These are phyloP conservation scores for Mus musculus DNA, from an alignment of 2,113 vertebrate genomes.

Conservation along the genomic window DNA sequence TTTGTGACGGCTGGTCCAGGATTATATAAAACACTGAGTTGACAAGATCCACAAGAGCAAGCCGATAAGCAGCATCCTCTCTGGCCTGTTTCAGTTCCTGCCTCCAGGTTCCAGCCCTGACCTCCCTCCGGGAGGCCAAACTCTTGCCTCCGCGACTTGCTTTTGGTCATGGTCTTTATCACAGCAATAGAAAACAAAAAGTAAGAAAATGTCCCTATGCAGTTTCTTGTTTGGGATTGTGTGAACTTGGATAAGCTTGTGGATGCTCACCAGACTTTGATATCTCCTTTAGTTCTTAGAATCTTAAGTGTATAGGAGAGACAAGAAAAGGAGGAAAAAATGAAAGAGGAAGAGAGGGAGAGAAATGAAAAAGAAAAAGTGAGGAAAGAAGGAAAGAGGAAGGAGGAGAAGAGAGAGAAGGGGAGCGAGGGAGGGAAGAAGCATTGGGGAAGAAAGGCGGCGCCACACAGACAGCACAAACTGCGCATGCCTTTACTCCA, in stretches of 20 bases:
- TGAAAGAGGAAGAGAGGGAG: no score
- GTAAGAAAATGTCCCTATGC: background rate
- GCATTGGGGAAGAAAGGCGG: background rate
- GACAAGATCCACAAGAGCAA: background rate
- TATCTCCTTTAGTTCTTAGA: background rate
- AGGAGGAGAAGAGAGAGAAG: background rate
- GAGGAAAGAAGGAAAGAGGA: no score
- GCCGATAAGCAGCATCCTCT: background rate
- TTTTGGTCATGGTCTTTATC: background rate
- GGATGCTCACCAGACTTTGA: background rate
- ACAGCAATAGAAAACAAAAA: background rate
- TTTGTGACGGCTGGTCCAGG: background rate
- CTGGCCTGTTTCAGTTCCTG: background rate
- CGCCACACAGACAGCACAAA: background rate
- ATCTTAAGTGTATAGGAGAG: background rate
- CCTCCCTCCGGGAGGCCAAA: background rate
- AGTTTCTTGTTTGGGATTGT: background rate
- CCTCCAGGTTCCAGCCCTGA: background rate
- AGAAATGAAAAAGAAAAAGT: background rate
- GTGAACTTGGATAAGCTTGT: background rate
- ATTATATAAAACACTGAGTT: background rate
- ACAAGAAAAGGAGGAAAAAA: rapidly evolving
- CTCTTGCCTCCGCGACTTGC: background rate
- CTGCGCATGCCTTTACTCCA: background rate
- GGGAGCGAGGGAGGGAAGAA: no score